phyloP scores from a whole-genome alignment of 2,888 invertebrate species.

The Ceramica pisi region DNA sequence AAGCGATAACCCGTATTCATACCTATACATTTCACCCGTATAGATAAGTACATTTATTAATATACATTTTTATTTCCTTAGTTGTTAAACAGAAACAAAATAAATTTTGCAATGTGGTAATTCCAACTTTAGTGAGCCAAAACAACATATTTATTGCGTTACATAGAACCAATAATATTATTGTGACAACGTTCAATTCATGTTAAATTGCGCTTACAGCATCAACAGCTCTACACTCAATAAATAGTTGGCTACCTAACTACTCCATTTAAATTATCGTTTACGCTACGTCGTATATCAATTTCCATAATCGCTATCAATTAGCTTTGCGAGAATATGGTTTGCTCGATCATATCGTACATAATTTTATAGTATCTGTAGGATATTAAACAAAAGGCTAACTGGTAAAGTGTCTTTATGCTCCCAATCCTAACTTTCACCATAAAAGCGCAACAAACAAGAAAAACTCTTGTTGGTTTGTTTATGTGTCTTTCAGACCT shows the following conservation, averaged over 20 bases:
- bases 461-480: no score
- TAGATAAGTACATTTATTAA: neutral
- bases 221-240: slow-evolving; percentile 2
- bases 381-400: slow-evolving; percentile 15
- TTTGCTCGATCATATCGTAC: slow-evolving; percentile 33
- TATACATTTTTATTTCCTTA: slow-evolving; percentile 2
- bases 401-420: slow-evolving; percentile 25
- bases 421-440: slow-evolving; percentile 1
- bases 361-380: slow-evolving; percentile 23
- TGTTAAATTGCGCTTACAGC: neutral
- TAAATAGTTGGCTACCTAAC: neutral
- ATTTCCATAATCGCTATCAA: slow-evolving; percentile 39
- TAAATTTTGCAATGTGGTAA: neutral
- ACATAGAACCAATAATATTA: neutral
- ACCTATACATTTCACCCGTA: no score
- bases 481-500: no score
- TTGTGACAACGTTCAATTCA: slow-evolving; percentile 6
- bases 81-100: neutral
- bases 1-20: slow-evolving; percentile 10
- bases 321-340: slow-evolving; percentile 20
- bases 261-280: slow-evolving; percentile 23
- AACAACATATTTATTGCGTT: neutral
- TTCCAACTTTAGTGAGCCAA: neutral
- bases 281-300: slow-evolving; percentile 15
- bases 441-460: no score